A percentile compares a stretch with the other conserved stretches of the same genome.
Conservation (phyloP, 2,888 invertebrate genomes). For the Diaphora mendica region DNA sequence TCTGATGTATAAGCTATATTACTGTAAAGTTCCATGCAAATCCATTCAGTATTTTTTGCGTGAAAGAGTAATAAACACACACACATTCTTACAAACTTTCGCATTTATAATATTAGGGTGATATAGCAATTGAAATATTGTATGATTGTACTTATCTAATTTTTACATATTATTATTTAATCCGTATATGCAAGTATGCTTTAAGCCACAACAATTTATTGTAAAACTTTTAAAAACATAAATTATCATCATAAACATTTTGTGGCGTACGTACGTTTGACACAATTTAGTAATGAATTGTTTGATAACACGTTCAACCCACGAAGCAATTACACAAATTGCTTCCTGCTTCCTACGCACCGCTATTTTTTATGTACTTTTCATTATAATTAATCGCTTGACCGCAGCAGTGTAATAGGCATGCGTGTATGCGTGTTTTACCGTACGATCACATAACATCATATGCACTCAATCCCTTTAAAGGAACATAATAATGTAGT, state of each 20-base stretch:
- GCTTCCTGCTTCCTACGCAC: conserved; percentile 2
- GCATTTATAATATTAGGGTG: too few species aligned
- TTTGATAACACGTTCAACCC: not conserved
- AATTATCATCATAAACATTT: not conserved
- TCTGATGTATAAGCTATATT: too few species aligned
- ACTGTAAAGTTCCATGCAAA: too few species aligned
- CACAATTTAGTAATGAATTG: not conserved
- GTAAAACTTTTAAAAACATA: not conserved
- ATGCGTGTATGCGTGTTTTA: not conserved
- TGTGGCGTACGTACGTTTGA: not conserved
- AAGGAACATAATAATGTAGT: not conserved
- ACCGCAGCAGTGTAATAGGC: not conserved
- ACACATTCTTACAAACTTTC: too few species aligned
- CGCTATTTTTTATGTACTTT: not conserved
- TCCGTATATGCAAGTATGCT: not conserved
- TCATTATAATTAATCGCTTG: not conserved
- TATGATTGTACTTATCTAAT: too few species aligned
- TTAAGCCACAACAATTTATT: not conserved
- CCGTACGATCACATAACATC: not conserved
- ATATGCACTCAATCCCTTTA: not conserved
- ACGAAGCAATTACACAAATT: not conserved
- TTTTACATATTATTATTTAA: too few species aligned
- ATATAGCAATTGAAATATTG: too few species aligned
- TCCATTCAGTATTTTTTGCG: too few species aligned
- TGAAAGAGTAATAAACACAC: too few species aligned